Percentiles rank a stretch among this genome's conserved stretches.
These are phyloP conservation scores for Threskiornis aethiopicus DNA, from an alignment of 2,797 vertebrate genomes.

Conservation along the genomic window DNA sequence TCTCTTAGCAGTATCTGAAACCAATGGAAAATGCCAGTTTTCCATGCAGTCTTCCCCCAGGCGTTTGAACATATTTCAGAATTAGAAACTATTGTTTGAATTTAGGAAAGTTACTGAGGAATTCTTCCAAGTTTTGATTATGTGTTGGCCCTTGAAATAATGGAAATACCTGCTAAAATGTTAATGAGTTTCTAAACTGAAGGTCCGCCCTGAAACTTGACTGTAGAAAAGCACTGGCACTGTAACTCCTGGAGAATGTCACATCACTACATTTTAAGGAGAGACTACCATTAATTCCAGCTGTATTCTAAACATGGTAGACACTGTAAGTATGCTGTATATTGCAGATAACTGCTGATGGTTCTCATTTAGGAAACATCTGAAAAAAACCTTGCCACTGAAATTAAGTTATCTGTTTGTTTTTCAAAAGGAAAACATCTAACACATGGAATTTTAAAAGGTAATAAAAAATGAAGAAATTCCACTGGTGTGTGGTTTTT, in stretches of 20 bases:
- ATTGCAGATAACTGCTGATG: background rate
- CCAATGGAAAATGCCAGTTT: background rate
- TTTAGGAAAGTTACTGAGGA: background rate
- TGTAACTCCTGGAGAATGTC: background rate
- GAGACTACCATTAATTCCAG: background rate
- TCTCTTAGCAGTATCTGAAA: background rate
- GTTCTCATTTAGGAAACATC: background rate
- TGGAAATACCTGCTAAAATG: background rate
- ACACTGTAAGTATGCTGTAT: background rate
- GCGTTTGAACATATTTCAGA: background rate
- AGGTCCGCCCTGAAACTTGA: background rate
- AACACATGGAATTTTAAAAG: background rate
- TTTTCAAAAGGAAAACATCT: background rate
- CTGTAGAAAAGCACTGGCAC: background rate
- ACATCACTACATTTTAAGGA: background rate
- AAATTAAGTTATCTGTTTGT: background rate
- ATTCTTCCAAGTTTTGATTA: background rate
- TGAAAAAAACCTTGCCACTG: background rate
- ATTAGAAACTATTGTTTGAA: background rate
- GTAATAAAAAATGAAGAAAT: background rate
- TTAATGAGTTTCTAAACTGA: background rate
- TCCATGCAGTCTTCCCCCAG: background rate
- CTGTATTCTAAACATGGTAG: background rate
- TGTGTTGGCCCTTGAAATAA: background rate
- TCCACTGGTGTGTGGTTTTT: background rate